Evolutionary conservation across 2,113 vertebrate genomes (phyloP).

Genomic region (Austrofundulus limnaeus): DNA sequence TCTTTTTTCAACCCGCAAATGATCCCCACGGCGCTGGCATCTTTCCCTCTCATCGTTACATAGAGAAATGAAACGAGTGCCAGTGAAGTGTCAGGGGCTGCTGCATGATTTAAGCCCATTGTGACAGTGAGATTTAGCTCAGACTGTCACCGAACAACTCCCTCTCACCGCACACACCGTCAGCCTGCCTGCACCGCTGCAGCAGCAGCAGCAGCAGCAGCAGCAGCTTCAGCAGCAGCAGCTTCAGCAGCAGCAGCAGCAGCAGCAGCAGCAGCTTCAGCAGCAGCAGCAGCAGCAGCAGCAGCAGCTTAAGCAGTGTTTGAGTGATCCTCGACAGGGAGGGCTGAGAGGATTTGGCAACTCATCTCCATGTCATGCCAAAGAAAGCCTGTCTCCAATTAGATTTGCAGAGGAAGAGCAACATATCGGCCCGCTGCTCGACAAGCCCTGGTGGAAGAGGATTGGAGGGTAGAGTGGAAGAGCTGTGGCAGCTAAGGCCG

Average conservation of each 20-base stretch:
- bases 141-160: conserved; percentile 28
- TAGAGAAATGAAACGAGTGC: conserved; percentile 24
- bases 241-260: conserved; percentile 50
- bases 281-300: conserved; percentile 42
- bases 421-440: conserved; percentile 63
- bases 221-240: conserved; percentile 26
- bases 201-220: conserved; percentile 43
- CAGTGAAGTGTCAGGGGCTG: background rate
- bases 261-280: conserved; percentile 25
- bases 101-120: conserved; percentile 46
- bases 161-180: conserved; percentile 1
- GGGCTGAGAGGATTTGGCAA: conserved; percentile 73
- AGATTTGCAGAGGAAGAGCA: conserved; percentile 70
- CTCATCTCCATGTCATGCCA: conserved; percentile 75
- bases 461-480: conserved; percentile 43
- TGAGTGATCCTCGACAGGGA: conserved; percentile 42
- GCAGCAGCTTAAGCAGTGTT: conserved; percentile 29
- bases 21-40: conserved; percentile 4
- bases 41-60: conserved; percentile 13
- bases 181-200: conserved; percentile 12
- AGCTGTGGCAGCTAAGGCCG: conserved; percentile 23
- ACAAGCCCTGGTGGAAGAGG: conserved; percentile 67
- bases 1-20: background rate
- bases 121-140: conserved; percentile 39
- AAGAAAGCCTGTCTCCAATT: conserved; percentile 73